Base-by-base conservation (phyloP, 2,888 invertebrate species). In the Cetonia aurata region DNA sequence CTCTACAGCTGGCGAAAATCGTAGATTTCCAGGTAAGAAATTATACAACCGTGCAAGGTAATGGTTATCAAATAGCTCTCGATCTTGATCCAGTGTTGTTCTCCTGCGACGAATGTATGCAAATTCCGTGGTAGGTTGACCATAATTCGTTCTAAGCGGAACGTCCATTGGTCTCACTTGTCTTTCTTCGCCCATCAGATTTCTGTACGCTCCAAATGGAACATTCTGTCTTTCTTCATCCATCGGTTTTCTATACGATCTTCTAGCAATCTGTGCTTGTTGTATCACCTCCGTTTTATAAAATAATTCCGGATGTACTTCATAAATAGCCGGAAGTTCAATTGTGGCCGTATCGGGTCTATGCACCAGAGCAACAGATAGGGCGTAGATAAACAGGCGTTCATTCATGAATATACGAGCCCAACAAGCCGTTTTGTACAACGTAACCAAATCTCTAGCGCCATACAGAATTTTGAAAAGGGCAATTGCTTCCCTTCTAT, bases 251-350 rank as follows among this genome's bases (percentile, higher is more conserved):
- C 12, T 48, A 15, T 57, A 37, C 15, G 33, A 57, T 50, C 69
- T 46, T 15, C 65, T 55, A 15, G 69, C 65, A 81, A 88, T 86
- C 77, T 90, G 88, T 6, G 90, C 92, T 69, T 89, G 86, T 42
- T 88, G 87, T 81, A 93, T 88, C 71, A 91, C 87, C 79, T 91
- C 89, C 68, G 87, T 86, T 79, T 90, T 90, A 81, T 90, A 87
- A 86, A 91, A 93, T 83, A 88, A 88, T 75, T 91, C 88, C 0
- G 93, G 93, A 81, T 90, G 88, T 72, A 93, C 86, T 83, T 94
- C 93, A 79, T 92, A 92, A 67, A 90, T 86, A 57, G 92, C 89
- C 10, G 93, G 93, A 9, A 93, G 83, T 50, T 89, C 85, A 69
- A 93, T 83, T 31, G 89, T 90, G 77, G 89, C 87, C 70, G 89